These are phyloP conservation scores for Erebia aethiops DNA, from an alignment of 2,888 invertebrate species.

Conservation along the genomic window DNA sequence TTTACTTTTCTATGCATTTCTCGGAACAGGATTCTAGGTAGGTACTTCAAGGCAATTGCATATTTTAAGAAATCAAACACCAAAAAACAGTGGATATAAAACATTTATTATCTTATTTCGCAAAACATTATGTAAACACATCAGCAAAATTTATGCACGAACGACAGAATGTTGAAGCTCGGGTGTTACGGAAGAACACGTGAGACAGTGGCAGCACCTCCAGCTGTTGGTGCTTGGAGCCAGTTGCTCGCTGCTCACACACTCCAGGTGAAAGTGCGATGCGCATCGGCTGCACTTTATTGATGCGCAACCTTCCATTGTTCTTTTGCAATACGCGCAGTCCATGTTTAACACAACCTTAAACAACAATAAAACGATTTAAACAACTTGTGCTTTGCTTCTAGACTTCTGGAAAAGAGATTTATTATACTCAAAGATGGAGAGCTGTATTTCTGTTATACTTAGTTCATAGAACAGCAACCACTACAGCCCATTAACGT, in stretches of 20 bases:
- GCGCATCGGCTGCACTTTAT: constrained; percentile 69
- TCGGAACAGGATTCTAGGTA: no score
- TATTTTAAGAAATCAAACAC: background rate
- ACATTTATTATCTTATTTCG: constrained; percentile 18
- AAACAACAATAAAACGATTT: background rate
- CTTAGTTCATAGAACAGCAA: no score
- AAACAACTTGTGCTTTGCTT: background rate
- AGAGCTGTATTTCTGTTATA: no score
- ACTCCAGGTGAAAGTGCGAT: constrained; percentile 69
- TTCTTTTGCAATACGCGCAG: constrained; percentile 66
- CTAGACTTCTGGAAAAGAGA: background rate
- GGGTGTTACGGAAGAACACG: constrained; percentile 16
- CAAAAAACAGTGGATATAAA: background rate
- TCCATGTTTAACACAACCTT: constrained; percentile 50
- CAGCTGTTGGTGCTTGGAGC: constrained; percentile 62
- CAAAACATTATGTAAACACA: constrained; percentile 11
- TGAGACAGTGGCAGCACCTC: constrained; percentile 63
- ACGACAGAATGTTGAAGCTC: constrained; percentile 28
- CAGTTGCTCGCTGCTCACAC: constrained; percentile 60
- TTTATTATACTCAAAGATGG: background rate
- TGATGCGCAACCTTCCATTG: constrained; percentile 66
- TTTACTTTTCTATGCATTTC: no score
- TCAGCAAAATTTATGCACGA: constrained; percentile 26
- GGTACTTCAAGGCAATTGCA: no score
- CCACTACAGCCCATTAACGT: no score